Conservation (phyloP, 2,888 invertebrate genomes). For the Chamaedrilus cognettii region DNA sequence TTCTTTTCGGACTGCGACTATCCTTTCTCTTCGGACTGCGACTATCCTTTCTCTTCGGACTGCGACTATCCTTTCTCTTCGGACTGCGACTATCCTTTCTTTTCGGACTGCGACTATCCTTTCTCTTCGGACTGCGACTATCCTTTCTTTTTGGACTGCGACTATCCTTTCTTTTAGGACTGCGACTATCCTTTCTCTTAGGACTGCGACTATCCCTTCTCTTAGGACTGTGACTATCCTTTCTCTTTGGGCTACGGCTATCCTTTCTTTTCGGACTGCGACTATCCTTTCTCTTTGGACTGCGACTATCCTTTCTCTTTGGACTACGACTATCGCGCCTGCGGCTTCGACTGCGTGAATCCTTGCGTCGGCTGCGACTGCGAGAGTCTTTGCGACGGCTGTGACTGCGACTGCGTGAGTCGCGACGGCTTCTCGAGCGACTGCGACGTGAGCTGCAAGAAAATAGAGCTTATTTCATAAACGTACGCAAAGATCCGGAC, state of each 20-base stretch:
- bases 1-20: slow-evolving; percentile 1
- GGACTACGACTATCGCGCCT: background rate
- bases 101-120: background rate
- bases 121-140: no score
- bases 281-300: background rate
- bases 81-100: no score
- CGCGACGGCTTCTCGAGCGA: background rate
- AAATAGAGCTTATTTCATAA: no score
- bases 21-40: background rate
- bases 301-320: background rate
- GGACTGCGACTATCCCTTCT: background rate
- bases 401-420: background rate
- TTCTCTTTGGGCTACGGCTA: background rate
- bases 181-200: no score
- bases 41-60: background rate
- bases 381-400: background rate
- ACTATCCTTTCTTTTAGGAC: no score
- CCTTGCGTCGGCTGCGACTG: no score
- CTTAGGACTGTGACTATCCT: background rate
- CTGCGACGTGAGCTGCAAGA: background rate
- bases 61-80: background rate
- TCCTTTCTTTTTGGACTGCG: no score
- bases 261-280: no score
- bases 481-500: no score
- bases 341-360: background rate